Percentiles rank a stretch among this genome's conserved stretches.
Evolutionary conservation across 2,888 invertebrate species (phyloP).

Genomic region (Noctua janthe): DNA sequence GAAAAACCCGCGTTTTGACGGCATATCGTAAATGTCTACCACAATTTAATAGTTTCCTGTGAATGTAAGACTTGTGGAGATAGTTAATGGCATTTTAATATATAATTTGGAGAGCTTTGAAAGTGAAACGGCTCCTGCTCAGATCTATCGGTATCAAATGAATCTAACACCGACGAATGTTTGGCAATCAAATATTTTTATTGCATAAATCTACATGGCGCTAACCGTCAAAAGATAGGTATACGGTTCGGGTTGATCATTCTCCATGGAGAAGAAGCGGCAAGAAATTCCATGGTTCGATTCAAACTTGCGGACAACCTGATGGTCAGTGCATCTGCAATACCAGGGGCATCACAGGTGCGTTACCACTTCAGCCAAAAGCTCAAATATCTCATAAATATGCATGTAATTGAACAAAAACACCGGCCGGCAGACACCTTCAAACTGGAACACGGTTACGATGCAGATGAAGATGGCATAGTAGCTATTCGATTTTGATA

Average conservation of each 20-base stretch:
- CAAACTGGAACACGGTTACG: too few species aligned
- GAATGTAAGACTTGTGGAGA: constrained; percentile 6
- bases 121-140: background rate
- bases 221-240: background rate
- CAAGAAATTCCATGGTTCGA: background rate
- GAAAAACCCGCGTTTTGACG: constrained; percentile 6
- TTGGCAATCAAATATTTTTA: background rate
- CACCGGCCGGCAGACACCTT: too few species aligned
- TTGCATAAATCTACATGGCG: background rate
- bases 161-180: background rate
- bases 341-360: background rate
- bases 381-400: too few species aligned
- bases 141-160: background rate
- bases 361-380: background rate
- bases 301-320: background rate
- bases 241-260: background rate
- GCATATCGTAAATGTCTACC: constrained; percentile 47
- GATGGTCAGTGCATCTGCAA: background rate
- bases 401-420: too few species aligned
- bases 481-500: too few species aligned
- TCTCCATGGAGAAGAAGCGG: background rate
- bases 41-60: constrained; percentile 37
- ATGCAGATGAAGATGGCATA: too few species aligned
- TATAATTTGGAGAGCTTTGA: constrained; percentile 21
- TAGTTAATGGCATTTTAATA: constrained; percentile 37